Evolutionary conservation across 1,140 invertebrate species (phyloP).

Genomic region (Temnothorax curvispinosus): DNA sequence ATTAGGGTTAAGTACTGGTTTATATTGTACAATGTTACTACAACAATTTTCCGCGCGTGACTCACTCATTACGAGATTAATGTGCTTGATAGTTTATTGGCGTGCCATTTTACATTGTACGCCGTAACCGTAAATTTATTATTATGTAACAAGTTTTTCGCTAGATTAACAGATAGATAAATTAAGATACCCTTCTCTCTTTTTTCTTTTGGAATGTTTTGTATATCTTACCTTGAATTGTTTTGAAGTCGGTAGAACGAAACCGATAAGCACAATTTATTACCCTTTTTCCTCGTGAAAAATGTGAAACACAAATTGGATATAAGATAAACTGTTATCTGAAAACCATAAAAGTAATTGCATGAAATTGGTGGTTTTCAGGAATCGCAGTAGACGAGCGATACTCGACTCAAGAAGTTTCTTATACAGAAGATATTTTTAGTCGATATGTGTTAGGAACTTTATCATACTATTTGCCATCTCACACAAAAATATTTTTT

Average conservation of each 20-base stretch:
- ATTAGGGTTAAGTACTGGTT: too few relatives aligned
- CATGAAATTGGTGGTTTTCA: slow-evolving; percentile 20
- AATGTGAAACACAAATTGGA: neutral
- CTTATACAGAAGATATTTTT: neutral
- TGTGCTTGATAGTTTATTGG: too few relatives aligned
- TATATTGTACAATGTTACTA: too few relatives aligned
- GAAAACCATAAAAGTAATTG: slow-evolving; percentile 18
- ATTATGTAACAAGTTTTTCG: too few relatives aligned
- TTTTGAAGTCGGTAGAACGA: neutral
- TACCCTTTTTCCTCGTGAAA: neutral
- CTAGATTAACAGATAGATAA: too few relatives aligned
- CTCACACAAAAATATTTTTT: neutral
- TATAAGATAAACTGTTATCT: neutral
- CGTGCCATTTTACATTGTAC: too few relatives aligned
- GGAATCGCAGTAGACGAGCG: neutral
- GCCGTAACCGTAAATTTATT: too few relatives aligned
- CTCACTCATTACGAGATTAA: too few relatives aligned
- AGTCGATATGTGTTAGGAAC: neutral
- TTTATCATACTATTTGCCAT: neutral
- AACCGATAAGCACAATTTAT: neutral
- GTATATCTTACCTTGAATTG: too few relatives aligned
- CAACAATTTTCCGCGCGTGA: too few relatives aligned
- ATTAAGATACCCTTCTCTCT: too few relatives aligned
- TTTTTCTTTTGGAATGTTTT: too few relatives aligned
- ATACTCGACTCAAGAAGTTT: neutral